phyloP scores from a whole-genome alignment of 2,888 invertebrate genomes.

The Masnerella sp. region DNA sequence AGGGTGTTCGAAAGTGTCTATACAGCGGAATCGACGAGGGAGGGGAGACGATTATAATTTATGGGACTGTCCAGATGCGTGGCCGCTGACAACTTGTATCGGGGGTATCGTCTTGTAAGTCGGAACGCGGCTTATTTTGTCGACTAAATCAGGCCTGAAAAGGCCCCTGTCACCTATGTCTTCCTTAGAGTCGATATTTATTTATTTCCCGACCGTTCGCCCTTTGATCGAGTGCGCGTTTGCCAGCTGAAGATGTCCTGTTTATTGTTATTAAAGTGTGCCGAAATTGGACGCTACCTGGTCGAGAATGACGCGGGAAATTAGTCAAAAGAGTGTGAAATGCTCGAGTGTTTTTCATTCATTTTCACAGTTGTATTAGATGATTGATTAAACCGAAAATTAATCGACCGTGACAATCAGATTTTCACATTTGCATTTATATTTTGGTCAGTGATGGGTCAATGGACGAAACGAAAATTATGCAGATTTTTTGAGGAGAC shows the following conservation, averaged over 20 bases:
- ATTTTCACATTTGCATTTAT: no score
- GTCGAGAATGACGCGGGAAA: no score
- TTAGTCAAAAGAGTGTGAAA: no score
- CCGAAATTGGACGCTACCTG: no score
- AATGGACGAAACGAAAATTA: no score
- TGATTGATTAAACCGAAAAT: no score
- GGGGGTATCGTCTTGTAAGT: constrained; percentile 63
- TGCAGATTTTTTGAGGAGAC: no score
- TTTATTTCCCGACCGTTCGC: constrained; percentile 36
- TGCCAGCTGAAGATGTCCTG: constrained; percentile 40
- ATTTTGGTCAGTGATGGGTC: no score
- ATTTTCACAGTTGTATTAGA: no score
- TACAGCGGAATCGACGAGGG: constrained; percentile 23
- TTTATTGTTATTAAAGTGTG: no score
- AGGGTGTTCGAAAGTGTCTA: constrained; percentile 53
- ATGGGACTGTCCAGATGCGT: constrained; percentile 64
- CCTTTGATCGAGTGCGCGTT: constrained; percentile 41
- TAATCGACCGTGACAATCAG: no score
- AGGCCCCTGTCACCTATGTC: constrained; percentile 44
- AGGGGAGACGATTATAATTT: constrained; percentile 66
- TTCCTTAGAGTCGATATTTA: constrained; percentile 36
- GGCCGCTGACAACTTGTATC: constrained; percentile 58
- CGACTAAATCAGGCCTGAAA: constrained; percentile 48
- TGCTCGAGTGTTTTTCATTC: no score
- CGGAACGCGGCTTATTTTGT: constrained; percentile 35